Base-by-base conservation (phyloP, 1,140 invertebrate genomes). In the Leucophenga varia region DNA sequence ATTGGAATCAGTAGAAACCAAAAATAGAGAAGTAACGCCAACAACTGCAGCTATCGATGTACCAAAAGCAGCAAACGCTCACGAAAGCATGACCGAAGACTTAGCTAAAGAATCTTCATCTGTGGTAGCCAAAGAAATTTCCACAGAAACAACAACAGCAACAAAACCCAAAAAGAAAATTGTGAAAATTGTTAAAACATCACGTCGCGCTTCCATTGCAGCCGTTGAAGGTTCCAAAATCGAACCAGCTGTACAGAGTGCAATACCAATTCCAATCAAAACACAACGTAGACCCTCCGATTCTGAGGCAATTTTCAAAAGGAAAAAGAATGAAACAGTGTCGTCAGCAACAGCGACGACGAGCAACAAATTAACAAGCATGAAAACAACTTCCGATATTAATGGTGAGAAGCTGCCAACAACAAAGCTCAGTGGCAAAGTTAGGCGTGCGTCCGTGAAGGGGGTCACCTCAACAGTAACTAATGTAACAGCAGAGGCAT, bases 241-340 rank as follows among this genome's bases (percentile, higher is more conserved):
- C 36, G 8, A 67, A 40, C 25, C 56, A 10, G 28, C 47, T 25
- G 52, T 46, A 5, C 28, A 46, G 44, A 31, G 37, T 49, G 52
- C 49, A 49, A 43, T 49, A 61, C 61, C 60, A 51, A 2, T 49
- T 30, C 14, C 50, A 42, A 51, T 64, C 18, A 50, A 54, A 18
- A 47, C 35, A 57, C 59, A 70, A 52, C 50, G 70, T 17, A 58
- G 70, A 44, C 69, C 70, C 52, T 73, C 70, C 22, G 70, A 73
- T 45, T 70, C 70, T 30, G 65, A 64, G 49, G 48, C 70, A 38
- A 54, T 72, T 47, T 54, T 73, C 8, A 72, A 69, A 42, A 63
- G 59, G 31, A 72, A 64, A 53, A 67, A 65, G 61, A 67, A 64
- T 49, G 46, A n/a, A n/a, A n/a, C n/a, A n/a, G n/a, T n/a, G n/a